phyloP scores from a whole-genome alignment of 2,888 invertebrate species.

The Ichneumoninae sp. region DNA sequence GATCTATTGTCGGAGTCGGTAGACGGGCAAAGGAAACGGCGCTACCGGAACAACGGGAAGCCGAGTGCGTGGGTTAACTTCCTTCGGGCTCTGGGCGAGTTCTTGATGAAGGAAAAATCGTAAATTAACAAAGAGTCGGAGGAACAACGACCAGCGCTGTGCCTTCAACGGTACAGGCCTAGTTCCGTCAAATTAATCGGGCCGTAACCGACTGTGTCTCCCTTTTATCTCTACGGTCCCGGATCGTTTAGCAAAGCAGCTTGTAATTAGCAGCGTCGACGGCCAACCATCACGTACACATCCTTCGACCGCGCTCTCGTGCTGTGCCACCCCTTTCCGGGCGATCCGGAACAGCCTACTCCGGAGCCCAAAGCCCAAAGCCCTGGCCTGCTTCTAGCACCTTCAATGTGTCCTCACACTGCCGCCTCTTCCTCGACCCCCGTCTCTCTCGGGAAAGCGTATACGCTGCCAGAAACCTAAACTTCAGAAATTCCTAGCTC shows the following conservation, averaged over 20 bases:
- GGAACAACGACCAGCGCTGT: conserved; percentile 32
- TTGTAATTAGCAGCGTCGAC: conserved; percentile 59
- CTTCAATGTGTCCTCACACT: conserved; percentile 1
- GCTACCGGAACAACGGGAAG: conserved; percentile 30
- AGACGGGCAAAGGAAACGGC: conserved; percentile 26
- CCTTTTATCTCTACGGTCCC: conserved; percentile 41
- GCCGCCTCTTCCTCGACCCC: not conserved
- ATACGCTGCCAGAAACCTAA: conserved; percentile 28
- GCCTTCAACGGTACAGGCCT: conserved; percentile 7
- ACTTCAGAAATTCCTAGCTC: conserved; percentile 46
- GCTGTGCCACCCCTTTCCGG: conserved; percentile 10
- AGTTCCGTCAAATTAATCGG: conserved; percentile 31
- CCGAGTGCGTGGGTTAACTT: conserved; percentile 3
- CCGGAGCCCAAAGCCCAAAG: not conserved
- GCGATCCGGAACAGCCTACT: not conserved
- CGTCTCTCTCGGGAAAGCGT: not conserved
- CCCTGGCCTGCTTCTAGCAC: conserved; percentile 4
- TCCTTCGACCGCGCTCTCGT: conserved; percentile 49
- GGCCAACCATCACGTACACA: conserved; percentile 34
- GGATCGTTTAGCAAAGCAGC: conserved; percentile 62
- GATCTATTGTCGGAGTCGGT: conserved; percentile 1
- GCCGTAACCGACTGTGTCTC: not conserved
- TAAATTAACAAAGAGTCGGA: conserved; percentile 52
- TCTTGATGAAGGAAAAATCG: conserved; percentile 55
- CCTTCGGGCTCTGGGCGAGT: conserved; percentile 26